Evolutionary conservation across 2,888 invertebrate species (phyloP).

Genomic region (Lasioglossum figueresi): DNA sequence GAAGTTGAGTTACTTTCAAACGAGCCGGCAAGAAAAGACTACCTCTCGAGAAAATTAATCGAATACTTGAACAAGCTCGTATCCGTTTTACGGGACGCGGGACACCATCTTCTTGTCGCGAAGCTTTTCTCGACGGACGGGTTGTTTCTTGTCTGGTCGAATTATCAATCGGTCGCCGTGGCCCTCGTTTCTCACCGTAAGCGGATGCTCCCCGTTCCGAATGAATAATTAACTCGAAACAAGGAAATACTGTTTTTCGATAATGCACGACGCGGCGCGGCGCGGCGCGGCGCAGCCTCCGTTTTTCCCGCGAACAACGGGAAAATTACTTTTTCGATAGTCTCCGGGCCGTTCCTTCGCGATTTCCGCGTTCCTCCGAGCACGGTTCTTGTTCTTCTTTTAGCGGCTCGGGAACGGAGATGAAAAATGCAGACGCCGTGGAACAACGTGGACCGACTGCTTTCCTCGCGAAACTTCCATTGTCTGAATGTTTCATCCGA

Average conservation of each 20-base stretch:
- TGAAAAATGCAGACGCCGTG: neutral
- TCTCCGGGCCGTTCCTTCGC: neutral
- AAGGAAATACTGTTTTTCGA: slow-evolving; percentile 27
- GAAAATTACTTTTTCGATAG: slow-evolving; percentile 1
- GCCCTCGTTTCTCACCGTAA: neutral
- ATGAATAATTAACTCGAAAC: slow-evolving; percentile 35
- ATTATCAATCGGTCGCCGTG: neutral
- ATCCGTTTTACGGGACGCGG: neutral
- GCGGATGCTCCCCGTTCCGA: slow-evolving; percentile 6
- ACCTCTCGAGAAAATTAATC: slow-evolving; percentile 23
- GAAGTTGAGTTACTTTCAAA: neutral
- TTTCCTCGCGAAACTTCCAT: neutral
- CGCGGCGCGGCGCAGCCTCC: too few relatives aligned
- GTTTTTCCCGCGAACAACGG: neutral
- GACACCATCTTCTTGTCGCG: neutral
- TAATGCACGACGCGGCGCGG: neutral
- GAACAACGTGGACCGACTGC: neutral
- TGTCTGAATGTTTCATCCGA: neutral
- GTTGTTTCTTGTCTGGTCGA: neutral
- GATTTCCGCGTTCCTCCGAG: neutral
- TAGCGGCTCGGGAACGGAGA: neutral
- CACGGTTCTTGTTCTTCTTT: neutral
- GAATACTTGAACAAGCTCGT: slow-evolving; percentile 21
- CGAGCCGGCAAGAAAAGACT: neutral
- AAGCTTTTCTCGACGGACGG: neutral